Percentiles rank a stretch among this genome's conserved stretches.
Conservation (phyloP, 2,797 vertebrate species). For the Phoebastria nigripes region DNA sequence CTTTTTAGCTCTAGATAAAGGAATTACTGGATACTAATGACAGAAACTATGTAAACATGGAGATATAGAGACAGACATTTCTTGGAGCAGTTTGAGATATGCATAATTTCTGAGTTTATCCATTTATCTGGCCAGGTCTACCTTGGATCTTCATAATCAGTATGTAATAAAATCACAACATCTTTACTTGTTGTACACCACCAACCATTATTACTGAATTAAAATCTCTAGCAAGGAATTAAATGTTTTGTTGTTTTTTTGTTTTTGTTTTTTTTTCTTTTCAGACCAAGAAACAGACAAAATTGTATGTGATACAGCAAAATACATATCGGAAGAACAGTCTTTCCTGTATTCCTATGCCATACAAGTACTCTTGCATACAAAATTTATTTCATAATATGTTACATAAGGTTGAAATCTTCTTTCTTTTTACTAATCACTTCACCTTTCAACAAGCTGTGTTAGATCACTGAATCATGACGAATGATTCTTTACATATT, state of each 20-base stretch:
- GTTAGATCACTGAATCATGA: conserved; percentile 53
- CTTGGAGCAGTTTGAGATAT: not conserved
- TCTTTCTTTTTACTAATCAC: conserved; percentile 41
- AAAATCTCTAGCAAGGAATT: not conserved
- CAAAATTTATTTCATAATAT: conserved; percentile 28
- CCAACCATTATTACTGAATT: not conserved
- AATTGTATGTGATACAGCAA: not conserved
- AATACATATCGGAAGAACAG: not conserved
- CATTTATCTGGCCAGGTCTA: not conserved
- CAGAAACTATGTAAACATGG: not conserved
- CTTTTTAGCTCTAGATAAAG: not conserved
- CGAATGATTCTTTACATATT: conserved; percentile 53
- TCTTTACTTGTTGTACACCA: not conserved
- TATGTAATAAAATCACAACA: not conserved
- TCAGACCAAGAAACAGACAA: not conserved
- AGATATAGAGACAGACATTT: not conserved
- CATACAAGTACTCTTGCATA: not conserved
- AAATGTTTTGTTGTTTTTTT: not conserved
- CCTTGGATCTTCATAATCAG: not conserved
- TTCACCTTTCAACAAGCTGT: conserved; percentile 44
- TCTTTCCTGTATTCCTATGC: not conserved
- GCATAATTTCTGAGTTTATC: not conserved
- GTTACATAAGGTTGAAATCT: conserved; percentile 15
- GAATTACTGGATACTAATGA: not conserved
- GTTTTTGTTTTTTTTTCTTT: not conserved